Evolutionary conservation across 2,888 invertebrate genomes (phyloP), one percentile per base, ranked within the genome.

Genomic region (Metalampra italica): DNA sequence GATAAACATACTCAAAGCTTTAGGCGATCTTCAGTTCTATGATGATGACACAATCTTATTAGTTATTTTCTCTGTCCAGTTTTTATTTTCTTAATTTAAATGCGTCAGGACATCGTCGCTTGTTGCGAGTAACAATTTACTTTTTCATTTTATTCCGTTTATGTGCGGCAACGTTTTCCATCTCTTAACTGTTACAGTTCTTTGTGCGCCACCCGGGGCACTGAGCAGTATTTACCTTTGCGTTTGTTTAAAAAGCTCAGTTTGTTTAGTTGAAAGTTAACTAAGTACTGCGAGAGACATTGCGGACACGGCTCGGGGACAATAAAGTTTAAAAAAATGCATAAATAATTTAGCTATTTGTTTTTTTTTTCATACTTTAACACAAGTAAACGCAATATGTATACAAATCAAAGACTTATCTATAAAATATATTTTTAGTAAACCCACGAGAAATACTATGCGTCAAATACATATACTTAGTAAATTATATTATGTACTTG

Each of bases 221-320:
- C 39, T 34, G 53, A 50, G 54, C 53, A 57, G 57, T 68, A 72
- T 77, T 78, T 68, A 67, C 72, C 68, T 69, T 70, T 63, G 39
- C 37, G 53, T 62, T 65, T 68, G 62, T 66, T 71, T 60, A 58
- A 57, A 69, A 66, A 66, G 62, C 57, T 63, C 63, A 56, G 59
- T 62, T 66, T 58, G 65, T 60, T 64, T 55, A 58, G 61, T 56
- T 60, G 45, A 58, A 71, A 75, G 68, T 71, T 71, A 69, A 72
- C 67, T 72, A 71, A 73, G 69, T 66, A 71, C 59, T 47, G 47
- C 13, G 41, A 37, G 34, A 44, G 50, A 47, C 47, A 43, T 38
- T 40, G 43, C 38, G 29, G 29, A n/a, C 15, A 4, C 43, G 38
- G 41, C 43, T 46, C 46, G 38, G 45, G 12, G 36, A 22, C 22